Conservation (phyloP, 2,797 vertebrate genomes). For the Acestrorhynchus altus region DNA sequence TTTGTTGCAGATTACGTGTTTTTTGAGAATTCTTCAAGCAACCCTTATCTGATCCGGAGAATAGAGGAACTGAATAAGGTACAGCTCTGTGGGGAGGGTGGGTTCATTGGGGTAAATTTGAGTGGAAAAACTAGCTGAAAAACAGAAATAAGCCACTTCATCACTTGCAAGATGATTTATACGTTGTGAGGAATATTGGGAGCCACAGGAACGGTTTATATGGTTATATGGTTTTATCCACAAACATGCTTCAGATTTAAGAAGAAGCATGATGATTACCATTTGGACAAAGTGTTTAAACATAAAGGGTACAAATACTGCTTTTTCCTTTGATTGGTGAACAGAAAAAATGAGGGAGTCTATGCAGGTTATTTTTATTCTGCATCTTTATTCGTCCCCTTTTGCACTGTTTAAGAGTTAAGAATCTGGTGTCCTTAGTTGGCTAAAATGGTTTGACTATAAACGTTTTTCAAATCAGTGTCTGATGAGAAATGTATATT, state of each 20-base stretch:
- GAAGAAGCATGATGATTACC: neutral
- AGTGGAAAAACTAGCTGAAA: neutral
- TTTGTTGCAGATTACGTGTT: conserved; percentile 93
- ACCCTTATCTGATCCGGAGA: conserved; percentile 95
- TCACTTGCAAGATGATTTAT: neutral
- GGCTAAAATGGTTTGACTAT: too few relatives aligned
- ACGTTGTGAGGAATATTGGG: neutral
- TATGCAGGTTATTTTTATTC: neutral
- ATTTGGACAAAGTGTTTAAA: neutral
- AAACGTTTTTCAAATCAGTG: conserved; percentile 7
- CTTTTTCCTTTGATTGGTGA: neutral
- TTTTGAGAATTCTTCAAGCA: conserved; percentile 98
- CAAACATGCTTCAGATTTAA: neutral
- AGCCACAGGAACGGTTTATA: neutral
- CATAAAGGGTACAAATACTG: neutral
- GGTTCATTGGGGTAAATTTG: neutral
- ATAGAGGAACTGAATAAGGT: conserved; percentile 99
- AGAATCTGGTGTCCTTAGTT: too few relatives aligned
- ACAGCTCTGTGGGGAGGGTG: conserved; percentile 55
- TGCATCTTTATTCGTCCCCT: too few relatives aligned
- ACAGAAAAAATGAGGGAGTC: neutral
- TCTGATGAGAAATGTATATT: conserved; percentile 9
- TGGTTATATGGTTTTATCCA: too few relatives aligned
- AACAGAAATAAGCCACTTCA: neutral
- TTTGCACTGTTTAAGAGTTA: too few relatives aligned